Evolutionary conservation across 1,140 invertebrate genomes (phyloP), one percentile per base, ranked within the genome.

Genomic region (Armadillidium nasatum): DNA sequence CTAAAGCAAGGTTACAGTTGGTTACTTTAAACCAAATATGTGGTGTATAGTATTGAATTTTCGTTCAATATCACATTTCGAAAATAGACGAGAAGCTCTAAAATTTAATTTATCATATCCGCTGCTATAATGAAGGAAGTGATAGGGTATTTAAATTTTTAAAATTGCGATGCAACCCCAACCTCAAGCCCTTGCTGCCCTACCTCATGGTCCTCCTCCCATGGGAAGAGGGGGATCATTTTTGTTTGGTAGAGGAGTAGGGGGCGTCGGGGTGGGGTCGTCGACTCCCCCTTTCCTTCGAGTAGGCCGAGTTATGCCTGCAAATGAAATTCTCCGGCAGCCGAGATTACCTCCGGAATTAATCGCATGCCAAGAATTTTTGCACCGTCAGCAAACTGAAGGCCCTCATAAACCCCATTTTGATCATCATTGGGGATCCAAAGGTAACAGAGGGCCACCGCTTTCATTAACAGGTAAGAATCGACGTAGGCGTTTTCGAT

Each of bases 161-260:
- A 60, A 19, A 60, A 60, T 33, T 33, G 50, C 50, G 50, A 60
- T 60, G 50, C 50, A 60, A 60, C 50, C 50, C 50, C 50, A 60
- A 60, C 50, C 50, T 19, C 50, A 60, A 60, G 19, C 50, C 50
- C 50, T 60, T 60, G 50, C 50, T 60, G 50, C 50, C 50, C 19
- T 60, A 60, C 50, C 50, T 19, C 50, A 60, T 15, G 50, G 11
- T 13, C 50, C 50, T 15, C 50, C 50, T 13, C 50, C 50, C 50
- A 13, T 60, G 11, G 50, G 50, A 15, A 60, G 50, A 60, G 50
- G 50, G 50, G 50, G 50, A 19, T 60, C 50, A 19, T 60, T 60
- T 60, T 60, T 60, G 50, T 60, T 60, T 60, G 50, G 50, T 19
- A 13, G 50, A 60, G 50, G 50, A 60, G 19, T 60, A 19, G 50